Evolutionary conservation across 2,113 vertebrate genomes (phyloP).

Genomic region (Talpa occidentalis): DNA sequence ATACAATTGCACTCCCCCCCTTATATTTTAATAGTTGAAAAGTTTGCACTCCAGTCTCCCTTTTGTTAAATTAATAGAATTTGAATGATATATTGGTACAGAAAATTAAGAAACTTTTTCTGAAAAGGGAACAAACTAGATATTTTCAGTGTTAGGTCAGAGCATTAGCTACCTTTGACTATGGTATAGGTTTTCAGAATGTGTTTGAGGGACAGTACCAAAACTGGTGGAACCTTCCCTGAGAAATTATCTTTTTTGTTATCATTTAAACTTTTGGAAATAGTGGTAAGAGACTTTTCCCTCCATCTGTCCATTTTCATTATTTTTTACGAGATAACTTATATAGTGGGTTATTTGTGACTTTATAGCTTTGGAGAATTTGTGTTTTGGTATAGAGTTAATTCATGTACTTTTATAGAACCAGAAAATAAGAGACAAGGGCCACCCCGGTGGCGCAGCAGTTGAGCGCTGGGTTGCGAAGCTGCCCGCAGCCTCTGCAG

Average conservation of each 20-base stretch:
- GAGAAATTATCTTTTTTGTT: constrained; percentile 27
- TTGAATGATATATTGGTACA: constrained; percentile 76
- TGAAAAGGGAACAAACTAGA: constrained; percentile 63
- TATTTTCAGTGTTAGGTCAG: constrained; percentile 74
- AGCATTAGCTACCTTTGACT: constrained; percentile 74
- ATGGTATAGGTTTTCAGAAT: background rate
- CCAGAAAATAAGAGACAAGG: background rate
- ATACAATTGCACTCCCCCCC: no score
- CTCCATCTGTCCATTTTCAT: background rate
- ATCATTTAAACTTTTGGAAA: constrained; percentile 31
- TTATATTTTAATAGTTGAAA: constrained; percentile 72
- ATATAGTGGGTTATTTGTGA: background rate
- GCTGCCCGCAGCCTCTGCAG: no score
- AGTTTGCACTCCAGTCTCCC: constrained; percentile 75
- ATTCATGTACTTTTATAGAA: constrained; percentile 27
- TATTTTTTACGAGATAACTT: constrained; percentile 35
- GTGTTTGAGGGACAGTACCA: constrained; percentile 8
- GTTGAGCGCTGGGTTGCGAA: no score
- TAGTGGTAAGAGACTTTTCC: constrained; percentile 13
- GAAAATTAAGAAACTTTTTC: constrained; percentile 65
- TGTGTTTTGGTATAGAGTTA: background rate
- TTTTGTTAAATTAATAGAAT: constrained; percentile 54
- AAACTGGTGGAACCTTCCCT: background rate
- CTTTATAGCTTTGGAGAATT: constrained; percentile 1
- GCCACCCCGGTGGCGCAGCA: no score